phyloP scores from a whole-genome alignment of 2,113 vertebrate species.

The Meriones unguiculatus region DNA sequence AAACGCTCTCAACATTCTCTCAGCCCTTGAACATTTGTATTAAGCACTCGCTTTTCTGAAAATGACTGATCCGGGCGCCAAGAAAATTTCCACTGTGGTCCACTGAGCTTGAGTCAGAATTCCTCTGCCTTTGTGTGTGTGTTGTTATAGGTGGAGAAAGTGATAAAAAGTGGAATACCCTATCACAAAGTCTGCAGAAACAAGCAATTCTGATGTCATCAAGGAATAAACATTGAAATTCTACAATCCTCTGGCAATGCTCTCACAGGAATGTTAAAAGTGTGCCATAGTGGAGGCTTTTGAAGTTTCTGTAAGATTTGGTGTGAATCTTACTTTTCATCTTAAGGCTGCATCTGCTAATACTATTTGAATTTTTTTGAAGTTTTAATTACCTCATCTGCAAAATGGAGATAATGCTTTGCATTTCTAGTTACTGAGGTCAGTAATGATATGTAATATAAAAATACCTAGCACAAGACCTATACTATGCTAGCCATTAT shows the following conservation, averaged over 20 bases:
- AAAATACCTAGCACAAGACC: neutral
- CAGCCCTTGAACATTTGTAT: neutral
- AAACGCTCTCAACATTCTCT: conserved; percentile 25
- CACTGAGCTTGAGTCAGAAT: conserved; percentile 1
- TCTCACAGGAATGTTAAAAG: too few relatives aligned
- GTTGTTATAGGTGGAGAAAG: neutral
- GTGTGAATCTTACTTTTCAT: neutral
- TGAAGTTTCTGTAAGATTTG: neutral
- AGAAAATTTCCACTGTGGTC: neutral
- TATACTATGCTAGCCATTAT: neutral
- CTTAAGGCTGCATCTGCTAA: neutral
- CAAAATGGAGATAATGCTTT: neutral
- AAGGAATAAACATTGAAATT: neutral
- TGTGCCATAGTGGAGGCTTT: neutral
- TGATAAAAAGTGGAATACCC: neutral
- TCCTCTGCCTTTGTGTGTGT: neutral
- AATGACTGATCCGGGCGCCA: neutral
- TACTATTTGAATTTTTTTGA: neutral
- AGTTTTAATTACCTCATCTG: conserved; percentile 10
- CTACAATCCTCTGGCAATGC: neutral
- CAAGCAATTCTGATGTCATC: neutral
- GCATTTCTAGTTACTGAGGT: neutral
- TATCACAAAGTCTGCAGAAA: neutral
- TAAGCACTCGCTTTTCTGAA: neutral
- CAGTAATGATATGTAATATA: neutral